Conservation (phyloP, 2,113 vertebrate genomes). For the Lucifuga dentata region DNA sequence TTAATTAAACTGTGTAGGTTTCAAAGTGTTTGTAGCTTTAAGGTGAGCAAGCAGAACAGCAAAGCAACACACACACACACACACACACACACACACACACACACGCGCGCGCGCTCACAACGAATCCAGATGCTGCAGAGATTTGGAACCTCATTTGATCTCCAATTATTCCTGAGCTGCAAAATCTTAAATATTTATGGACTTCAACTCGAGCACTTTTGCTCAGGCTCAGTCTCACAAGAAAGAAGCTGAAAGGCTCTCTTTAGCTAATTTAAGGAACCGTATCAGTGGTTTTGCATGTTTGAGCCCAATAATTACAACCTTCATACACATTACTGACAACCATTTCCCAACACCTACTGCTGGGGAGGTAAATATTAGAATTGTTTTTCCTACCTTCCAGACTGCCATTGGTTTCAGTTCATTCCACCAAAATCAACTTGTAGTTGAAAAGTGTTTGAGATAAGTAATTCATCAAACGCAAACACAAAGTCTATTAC, state of each 20-base stretch:
- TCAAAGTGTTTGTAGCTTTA: not conserved
- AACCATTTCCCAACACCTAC: too few relatives aligned
- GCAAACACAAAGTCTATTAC: too few relatives aligned
- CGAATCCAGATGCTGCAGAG: constrained; percentile 12
- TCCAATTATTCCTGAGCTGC: constrained; percentile 41
- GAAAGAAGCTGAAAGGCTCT: constrained; percentile 4
- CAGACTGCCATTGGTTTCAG: too few relatives aligned
- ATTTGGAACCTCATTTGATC: constrained; percentile 38
- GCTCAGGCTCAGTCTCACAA: not conserved
- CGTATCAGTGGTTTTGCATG: too few relatives aligned
- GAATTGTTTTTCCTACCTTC: too few relatives aligned
- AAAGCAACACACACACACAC: not conserved
- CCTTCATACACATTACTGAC: too few relatives aligned
- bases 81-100: not conserved
- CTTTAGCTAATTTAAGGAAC: constrained; percentile 16
- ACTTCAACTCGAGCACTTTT: constrained; percentile 15
- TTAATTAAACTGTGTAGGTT: not conserved
- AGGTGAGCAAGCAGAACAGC: not conserved
- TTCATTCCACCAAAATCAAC: too few relatives aligned
- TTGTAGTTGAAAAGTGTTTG: too few relatives aligned
- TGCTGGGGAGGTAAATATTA: too few relatives aligned
- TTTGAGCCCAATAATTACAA: too few relatives aligned
- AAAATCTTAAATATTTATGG: constrained; percentile 61
- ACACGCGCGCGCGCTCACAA: not conserved
- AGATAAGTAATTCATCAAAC: too few relatives aligned